Base-by-base conservation (phyloP, 1,140 invertebrate species). In the Stegodyphus mimosarum region DNA sequence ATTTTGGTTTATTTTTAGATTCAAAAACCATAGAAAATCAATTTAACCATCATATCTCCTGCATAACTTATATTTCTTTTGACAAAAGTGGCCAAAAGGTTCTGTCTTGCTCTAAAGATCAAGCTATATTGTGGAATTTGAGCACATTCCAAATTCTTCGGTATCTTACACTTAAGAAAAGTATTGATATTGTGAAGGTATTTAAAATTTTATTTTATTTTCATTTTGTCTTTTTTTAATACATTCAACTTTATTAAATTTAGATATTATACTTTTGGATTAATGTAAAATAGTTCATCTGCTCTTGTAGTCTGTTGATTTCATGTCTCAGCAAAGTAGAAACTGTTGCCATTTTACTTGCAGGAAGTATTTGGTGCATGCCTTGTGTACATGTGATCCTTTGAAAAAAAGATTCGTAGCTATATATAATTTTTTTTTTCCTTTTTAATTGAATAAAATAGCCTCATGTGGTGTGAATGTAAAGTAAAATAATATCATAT, bases 171-270 rank as follows among this genome's bases (percentile, higher is more conserved):
- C 50, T 83, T 15, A 83, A 75, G 48, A 74, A 60, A 60, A 60
- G 67, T 83, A 72, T 83, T 15, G 64, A 83, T 49, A 83, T 83
- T 66, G 18, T 75, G n/a, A 83, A 83, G 73, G 81, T 83, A 83
- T 66, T 9, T 51, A 60, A 60, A 60, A 5, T 11, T 60, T 9
- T 15, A 5, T 11, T 60, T 9, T 15, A 15, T 11, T 60, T 60
- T 11, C 15, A 60, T 9, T 15, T 60, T 60, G 9, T 60, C 55
- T 60, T 11, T 60, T 60, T 60, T 60, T 60, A 60, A 60, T 60
- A 60, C 15, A 60, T 60, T 60, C 9, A 2, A 60, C 5, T 60
- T 60, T 60, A 11, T 60, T 60, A 60, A 15, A 60, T 60, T 60
- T 60, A 11, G 15, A 60, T 60, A 11, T 60, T 15, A 3, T 33